Conservation (phyloP, 2,797 vertebrate species). For the Catharus ustulatus region DNA sequence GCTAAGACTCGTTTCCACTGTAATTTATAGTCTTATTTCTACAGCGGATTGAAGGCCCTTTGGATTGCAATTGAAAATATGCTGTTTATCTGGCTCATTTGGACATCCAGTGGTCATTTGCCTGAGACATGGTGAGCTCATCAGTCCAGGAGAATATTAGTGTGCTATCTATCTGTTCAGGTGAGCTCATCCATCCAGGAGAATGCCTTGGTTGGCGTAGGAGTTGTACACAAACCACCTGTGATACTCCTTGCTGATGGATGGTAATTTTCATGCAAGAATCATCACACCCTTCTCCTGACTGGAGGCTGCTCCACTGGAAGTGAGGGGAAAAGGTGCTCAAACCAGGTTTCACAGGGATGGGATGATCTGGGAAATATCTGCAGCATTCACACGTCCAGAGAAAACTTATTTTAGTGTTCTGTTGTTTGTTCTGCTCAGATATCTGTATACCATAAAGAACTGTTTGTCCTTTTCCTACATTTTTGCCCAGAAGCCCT, state of each 20-base stretch:
- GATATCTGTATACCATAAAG: no score
- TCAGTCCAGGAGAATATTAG: no score
- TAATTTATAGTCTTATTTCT: conserved; percentile 16
- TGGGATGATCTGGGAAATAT: not conserved
- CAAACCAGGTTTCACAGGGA: not conserved
- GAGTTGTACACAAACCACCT: not conserved
- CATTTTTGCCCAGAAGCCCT: no score
- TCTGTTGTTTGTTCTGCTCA: no score
- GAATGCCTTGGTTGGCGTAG: rapidly evolving
- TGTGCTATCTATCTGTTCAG: no score
- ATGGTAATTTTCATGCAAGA: not conserved
- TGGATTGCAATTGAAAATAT: not conserved
- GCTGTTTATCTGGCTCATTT: not conserved
- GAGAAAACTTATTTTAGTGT: no score
- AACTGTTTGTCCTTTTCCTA: no score
- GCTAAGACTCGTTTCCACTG: not conserved
- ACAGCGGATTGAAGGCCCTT: not conserved
- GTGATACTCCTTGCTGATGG: not conserved
- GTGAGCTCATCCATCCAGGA: not conserved
- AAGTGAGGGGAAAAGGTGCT: not conserved
- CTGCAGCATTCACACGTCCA: not conserved
- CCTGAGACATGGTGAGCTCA: not conserved
- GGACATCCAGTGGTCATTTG: not conserved
- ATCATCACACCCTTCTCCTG: not conserved
- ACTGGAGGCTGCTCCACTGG: not conserved